phyloP scores from a whole-genome alignment of 2,797 vertebrate species.

The Smutsia temminckii region DNA sequence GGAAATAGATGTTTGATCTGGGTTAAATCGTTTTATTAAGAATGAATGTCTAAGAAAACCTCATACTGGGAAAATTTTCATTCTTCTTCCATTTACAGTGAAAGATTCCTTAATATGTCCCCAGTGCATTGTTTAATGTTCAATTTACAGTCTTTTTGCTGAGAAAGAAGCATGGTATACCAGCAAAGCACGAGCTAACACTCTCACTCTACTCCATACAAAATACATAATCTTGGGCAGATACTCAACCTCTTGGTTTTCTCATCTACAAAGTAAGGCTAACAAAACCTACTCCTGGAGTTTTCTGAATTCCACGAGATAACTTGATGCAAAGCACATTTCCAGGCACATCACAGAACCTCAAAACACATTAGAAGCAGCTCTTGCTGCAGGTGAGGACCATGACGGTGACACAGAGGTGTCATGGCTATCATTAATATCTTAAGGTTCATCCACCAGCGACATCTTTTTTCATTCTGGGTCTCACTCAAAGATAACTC shows the following conservation, averaged over 20 bases:
- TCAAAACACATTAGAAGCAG: neutral
- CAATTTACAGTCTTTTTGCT: neutral
- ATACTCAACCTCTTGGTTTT: neutral
- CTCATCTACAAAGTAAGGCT: neutral
- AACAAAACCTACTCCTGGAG: neutral
- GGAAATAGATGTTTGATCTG: neutral
- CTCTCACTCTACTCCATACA: neutral
- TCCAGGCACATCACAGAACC: neutral
- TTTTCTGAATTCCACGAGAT: neutral
- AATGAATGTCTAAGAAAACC: neutral
- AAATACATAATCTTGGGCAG: neutral
- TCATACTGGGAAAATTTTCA: neutral
- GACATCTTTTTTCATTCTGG: neutral
- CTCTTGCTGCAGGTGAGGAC: neutral
- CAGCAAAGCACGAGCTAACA: neutral
- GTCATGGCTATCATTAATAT: neutral
- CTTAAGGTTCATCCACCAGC: neutral
- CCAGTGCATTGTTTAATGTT: neutral
- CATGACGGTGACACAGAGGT: accelerated
- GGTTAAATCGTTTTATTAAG: neutral
- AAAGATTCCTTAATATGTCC: neutral
- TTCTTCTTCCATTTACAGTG: neutral
- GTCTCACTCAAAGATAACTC: neutral
- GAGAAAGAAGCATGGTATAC: neutral
- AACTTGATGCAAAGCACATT: neutral